A percentile compares a stretch with the other conserved stretches of the same genome.
Evolutionary conservation across 2,888 invertebrate species (phyloP).

Genomic region (Blastobasis adustella): DNA sequence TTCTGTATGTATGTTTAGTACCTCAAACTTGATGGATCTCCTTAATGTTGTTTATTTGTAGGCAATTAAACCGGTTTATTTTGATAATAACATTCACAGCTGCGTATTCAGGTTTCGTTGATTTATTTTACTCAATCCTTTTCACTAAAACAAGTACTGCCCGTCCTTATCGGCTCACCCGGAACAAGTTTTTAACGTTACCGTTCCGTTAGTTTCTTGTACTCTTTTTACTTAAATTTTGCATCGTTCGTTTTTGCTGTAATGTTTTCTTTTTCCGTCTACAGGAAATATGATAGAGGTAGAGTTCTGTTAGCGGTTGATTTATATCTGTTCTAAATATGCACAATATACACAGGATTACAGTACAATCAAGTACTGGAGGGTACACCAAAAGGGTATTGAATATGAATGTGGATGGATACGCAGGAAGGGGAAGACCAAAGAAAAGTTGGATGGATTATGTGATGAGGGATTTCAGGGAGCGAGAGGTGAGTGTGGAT

Average conservation of each 20-base stretch:
- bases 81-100: no score
- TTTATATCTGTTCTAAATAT: background rate
- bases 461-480: no score
- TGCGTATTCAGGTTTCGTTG: background rate
- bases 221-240: background rate
- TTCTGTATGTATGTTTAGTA: no score
- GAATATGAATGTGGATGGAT: no score
- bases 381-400: no score
- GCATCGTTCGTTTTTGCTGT: background rate
- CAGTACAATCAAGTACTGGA: no score
- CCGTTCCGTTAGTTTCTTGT: background rate
- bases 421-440: no score
- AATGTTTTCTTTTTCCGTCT: background rate
- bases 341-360: background rate
- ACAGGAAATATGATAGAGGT: background rate
- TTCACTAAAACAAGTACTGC: slow-evolving; percentile 26
- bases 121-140: slow-evolving; percentile 49
- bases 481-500: no score
- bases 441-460: no score
- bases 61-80: no score
- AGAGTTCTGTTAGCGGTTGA: background rate
- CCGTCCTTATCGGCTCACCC: slow-evolving; percentile 25
- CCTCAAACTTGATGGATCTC: no score
- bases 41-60: no score
- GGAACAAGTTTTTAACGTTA: background rate